Conservation (phyloP, 2,797 vertebrate genomes). For the Sphenodon punctatus region DNA sequence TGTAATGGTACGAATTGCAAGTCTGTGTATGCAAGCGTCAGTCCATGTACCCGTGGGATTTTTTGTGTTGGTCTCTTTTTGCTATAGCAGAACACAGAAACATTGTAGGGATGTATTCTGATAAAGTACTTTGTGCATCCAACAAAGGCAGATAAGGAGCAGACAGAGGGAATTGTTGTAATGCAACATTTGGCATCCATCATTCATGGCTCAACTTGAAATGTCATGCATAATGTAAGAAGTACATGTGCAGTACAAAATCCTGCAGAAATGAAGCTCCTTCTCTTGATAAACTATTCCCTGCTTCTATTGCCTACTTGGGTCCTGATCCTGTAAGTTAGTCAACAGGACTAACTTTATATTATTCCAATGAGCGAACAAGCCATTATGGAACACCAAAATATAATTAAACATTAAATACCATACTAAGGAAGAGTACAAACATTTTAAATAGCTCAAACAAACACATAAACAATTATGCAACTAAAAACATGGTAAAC, state of each 20-base stretch:
- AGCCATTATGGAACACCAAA: too few relatives aligned
- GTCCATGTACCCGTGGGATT: background rate
- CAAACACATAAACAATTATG: too few relatives aligned
- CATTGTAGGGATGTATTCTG: background rate
- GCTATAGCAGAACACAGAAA: background rate
- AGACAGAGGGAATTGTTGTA: background rate
- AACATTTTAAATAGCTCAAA: too few relatives aligned
- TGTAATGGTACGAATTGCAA: background rate
- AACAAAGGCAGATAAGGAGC: background rate
- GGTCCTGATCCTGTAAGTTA: background rate
- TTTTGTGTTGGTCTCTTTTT: too few relatives aligned
- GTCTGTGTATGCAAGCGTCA: background rate
- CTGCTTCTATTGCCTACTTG: background rate
- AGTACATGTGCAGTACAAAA: background rate
- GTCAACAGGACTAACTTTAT: too few relatives aligned
- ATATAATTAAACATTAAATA: too few relatives aligned
- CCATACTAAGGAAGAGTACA: too few relatives aligned
- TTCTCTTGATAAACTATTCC: background rate
- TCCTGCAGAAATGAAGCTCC: background rate
- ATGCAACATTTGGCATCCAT: background rate
- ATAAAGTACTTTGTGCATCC: background rate
- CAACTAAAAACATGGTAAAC: too few relatives aligned
- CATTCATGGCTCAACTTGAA: conserved; percentile 3
- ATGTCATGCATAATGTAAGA: background rate
- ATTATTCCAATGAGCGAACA: too few relatives aligned